These are phyloP conservation scores for Eupithecia subfuscata DNA, from an alignment of 2,888 invertebrate species.

Conservation along the genomic window DNA sequence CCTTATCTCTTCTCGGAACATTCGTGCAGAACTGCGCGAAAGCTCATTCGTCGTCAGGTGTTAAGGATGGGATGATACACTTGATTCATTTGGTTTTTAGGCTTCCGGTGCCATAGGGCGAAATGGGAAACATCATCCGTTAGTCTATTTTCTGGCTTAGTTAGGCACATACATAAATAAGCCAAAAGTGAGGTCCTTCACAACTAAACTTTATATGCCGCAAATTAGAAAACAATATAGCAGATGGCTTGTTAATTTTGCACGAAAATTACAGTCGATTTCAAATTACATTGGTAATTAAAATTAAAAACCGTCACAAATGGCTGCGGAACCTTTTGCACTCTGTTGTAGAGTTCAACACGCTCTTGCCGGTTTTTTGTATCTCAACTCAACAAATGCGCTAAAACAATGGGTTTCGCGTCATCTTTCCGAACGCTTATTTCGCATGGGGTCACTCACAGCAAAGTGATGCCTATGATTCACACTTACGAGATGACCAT, in stretches of 20 bases:
- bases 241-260: no score
- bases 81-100: neutral
- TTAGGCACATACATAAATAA: neutral
- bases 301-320: neutral
- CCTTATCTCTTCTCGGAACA: slow-evolving; percentile 6
- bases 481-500: neutral
- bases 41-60: slow-evolving; percentile 2
- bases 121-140: neutral
- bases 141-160: neutral
- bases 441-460: neutral
- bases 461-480: neutral
- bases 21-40: neutral
- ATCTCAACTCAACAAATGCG: neutral
- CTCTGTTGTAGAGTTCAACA: neutral
- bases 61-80: neutral
- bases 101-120: neutral
- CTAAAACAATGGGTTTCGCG: neutral
- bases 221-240: no score
- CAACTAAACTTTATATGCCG: no score
- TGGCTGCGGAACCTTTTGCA: neutral
- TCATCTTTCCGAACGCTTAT: neutral
- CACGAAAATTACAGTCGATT: no score
- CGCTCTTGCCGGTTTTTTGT: neutral
- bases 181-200: neutral
- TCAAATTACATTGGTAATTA: no score